Conservation (phyloP, 2,113 vertebrate species). For the Aegotheles bennettii region DNA sequence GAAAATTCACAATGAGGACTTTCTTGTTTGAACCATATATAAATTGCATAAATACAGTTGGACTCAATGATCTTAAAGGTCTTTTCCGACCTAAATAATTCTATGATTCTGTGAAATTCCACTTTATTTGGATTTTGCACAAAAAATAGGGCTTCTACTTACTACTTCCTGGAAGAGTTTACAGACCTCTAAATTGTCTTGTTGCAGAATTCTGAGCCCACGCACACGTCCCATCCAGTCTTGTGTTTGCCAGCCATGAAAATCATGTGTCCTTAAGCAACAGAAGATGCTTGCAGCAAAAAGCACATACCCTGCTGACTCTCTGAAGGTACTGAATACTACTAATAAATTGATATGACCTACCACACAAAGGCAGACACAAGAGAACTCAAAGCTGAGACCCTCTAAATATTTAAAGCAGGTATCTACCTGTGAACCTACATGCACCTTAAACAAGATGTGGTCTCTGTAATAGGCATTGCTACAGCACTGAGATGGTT, state of each 20-base stretch:
- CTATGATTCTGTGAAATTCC: background rate
- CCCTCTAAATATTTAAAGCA: background rate
- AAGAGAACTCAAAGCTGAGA: background rate
- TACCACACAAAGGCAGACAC: background rate
- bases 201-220: rapidly evolving
- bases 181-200: background rate
- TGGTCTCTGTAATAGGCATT: background rate
- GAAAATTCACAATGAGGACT: background rate
- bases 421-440: background rate
- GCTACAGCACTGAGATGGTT: background rate
- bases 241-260: background rate
- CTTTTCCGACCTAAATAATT: background rate
- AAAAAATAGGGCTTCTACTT: background rate
- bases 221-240: rapidly evolving
- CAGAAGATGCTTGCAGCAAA: background rate
- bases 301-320: background rate
- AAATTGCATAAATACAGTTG: background rate
- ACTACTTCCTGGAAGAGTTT: background rate
- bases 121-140: background rate
- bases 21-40: background rate
- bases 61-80: background rate
- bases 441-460: background rate
- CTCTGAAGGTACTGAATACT: background rate
- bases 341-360: background rate
- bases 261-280: background rate